Evolutionary conservation across 2,888 invertebrate species (phyloP), one percentile per base, ranked within the genome.

Genomic region (Diachrysia chrysitis): DNA sequence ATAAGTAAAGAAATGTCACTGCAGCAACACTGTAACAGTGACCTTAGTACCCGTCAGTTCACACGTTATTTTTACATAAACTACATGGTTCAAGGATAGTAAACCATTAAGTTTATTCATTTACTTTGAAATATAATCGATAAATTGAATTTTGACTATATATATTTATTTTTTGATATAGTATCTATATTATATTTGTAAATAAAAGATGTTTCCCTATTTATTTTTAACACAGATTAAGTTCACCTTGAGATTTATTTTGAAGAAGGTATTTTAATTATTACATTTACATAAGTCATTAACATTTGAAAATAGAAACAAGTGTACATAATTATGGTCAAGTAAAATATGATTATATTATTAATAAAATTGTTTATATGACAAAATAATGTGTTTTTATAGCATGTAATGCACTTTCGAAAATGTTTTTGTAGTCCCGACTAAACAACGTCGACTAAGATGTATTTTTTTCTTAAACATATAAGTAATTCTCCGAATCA

Each of bases 61-160:
- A 35, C 72, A 63, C 61, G 63, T 71, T 76, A 79, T 76, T 83
- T 71, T 81, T 56, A 64, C 71, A 62, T 37, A 66, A 72, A 73
- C 63, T 57, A 70, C 73, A 68, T 63, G 35, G 21, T 61, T 64
- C 73, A 81, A 81, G 73, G 76, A 71, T 73, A 57, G n/a, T 42
- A 42, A 42, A 42, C 42, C 3, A n/a, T n/a, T 42, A n/a, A 16
- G 10, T 19, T 51, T 51, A 51, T 21, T n/a, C n/a, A 42, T 19
- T 53, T 66, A 9, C 32, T 42, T 12, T 53, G 12, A 21, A 58
- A 35, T 53, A 37, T 58, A 17, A 4, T 4, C n/a, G 14, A 37
- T 6, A 37, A 7, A 29, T 29, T 29, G 29, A 5, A 29, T n/a
- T 29, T 5, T 29, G 2, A 29, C 5, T 29, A 29, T 7, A 10